Base-by-base conservation (phyloP, 92 coral and sea anemone genomes). In the Galaxea fascicularis region DNA sequence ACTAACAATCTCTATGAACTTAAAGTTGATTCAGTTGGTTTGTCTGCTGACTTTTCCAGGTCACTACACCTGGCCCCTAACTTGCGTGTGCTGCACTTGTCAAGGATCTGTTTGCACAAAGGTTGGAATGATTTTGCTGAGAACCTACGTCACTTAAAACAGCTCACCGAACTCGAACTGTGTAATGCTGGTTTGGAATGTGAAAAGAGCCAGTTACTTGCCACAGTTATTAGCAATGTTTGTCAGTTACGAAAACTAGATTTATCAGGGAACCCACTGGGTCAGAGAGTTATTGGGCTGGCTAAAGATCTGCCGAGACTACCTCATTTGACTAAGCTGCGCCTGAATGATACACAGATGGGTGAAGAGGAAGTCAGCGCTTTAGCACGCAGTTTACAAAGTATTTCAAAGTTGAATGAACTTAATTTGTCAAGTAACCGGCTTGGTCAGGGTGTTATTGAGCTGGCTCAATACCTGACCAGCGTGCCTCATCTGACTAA, bases 361-460 rank as follows among this genome's bases (percentile, higher is more conserved):
- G 65, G n/a, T n/a, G 63, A 73, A 51, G 60, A 73, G 14, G 62
- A 49, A 73, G 62, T 21, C 41, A 25, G 0, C 24, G 69, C n/a
- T n/a, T n/a, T n/a, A n/a, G n/a, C n/a, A n/a, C n/a, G n/a, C n/a
- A n/a, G n/a, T n/a, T n/a, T n/a, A n/a, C n/a, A n/a, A n/a, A n/a
- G n/a, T n/a, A n/a, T n/a, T n/a, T n/a, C n/a, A n/a, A n/a, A n/a
- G n/a, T 26, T 63, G 16, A 63, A 63, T 30, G 16, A 26, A 26
- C 31, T 63, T 63, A 18, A 26, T 8, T 26, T 63, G 27, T 26
- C 69, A 64, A n/a, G n/a, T 14, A 74, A 74, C 49, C 46, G 26
- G 39, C 79, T 74, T 16, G 79, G 65, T 53, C 26, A 74, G 41
- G 78, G 78, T 27, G 28, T 74, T 14, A 74, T 17, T 18, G 65